Percentiles rank a stretch among this genome's conserved stretches.
Conservation (phyloP, 2,113 vertebrate species). For the Campylomormyrus numenius region DNA sequence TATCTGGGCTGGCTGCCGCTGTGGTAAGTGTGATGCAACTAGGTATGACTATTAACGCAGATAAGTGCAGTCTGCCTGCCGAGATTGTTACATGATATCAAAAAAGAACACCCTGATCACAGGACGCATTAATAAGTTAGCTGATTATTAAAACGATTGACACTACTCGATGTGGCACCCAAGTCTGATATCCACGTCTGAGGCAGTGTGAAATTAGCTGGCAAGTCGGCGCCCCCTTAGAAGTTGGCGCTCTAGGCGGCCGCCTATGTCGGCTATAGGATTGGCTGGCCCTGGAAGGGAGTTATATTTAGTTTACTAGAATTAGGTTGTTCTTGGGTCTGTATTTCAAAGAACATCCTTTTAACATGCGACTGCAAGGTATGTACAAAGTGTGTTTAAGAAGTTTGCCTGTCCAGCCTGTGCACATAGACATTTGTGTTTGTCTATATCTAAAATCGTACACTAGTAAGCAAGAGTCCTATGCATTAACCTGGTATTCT, state of each 20-base stretch:
- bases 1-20: background rate
- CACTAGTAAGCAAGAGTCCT: background rate
- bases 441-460: background rate
- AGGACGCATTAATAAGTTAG: background rate
- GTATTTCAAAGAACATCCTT: background rate
- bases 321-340: background rate
- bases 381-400: background rate
- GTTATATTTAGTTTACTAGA: background rate
- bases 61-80: background rate
- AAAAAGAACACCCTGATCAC: background rate
- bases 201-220: background rate
- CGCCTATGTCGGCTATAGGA: background rate
- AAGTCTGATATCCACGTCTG: background rate
- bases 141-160: background rate
- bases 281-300: background rate
- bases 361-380: background rate
- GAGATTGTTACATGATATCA: background rate
- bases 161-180: background rate
- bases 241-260: background rate
- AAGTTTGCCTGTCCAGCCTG: background rate
- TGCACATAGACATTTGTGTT: background rate
- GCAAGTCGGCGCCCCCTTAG: background rate
- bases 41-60: background rate
- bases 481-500: conserved; percentile 49
- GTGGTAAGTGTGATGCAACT: background rate